Evolutionary conservation across 2,113 vertebrate genomes (phyloP).

Genomic region (Pygoscelis adeliae): DNA sequence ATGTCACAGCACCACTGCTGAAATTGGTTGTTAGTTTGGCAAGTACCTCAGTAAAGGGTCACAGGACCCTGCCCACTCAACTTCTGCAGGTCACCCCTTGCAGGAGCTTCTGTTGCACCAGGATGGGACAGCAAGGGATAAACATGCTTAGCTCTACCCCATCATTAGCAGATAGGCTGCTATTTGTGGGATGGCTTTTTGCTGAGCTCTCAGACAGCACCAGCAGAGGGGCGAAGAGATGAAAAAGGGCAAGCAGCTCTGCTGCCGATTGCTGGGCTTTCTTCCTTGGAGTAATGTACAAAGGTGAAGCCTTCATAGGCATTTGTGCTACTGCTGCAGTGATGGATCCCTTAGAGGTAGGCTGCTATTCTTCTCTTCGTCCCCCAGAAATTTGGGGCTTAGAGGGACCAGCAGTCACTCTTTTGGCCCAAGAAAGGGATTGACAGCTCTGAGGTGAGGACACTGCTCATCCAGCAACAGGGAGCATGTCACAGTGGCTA

Average conservation of each 20-base stretch:
- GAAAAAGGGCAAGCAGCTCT: not conserved
- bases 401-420: not conserved
- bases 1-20: not conserved
- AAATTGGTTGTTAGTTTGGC: not conserved
- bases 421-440: not conserved
- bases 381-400: not conserved
- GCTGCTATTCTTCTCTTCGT: not conserved
- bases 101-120: not conserved
- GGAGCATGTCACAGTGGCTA: not conserved
- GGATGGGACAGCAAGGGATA: not conserved
- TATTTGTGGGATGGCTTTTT: conserved; percentile 28
- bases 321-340: not conserved
- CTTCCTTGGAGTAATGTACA: not conserved
- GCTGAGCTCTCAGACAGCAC: conserved; percentile 4
- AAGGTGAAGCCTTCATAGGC: not conserved
- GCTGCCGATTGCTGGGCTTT: not conserved
- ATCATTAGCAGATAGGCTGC: conserved; percentile 9
- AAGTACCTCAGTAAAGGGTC: not conserved
- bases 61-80: not conserved
- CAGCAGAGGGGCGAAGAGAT: not conserved
- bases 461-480: not conserved
- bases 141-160: not conserved
- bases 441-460: not conserved
- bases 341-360: not conserved
- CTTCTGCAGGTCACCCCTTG: not conserved